Conservation (phyloP, 2,113 vertebrate species). For the Zootoca vivipara region DNA sequence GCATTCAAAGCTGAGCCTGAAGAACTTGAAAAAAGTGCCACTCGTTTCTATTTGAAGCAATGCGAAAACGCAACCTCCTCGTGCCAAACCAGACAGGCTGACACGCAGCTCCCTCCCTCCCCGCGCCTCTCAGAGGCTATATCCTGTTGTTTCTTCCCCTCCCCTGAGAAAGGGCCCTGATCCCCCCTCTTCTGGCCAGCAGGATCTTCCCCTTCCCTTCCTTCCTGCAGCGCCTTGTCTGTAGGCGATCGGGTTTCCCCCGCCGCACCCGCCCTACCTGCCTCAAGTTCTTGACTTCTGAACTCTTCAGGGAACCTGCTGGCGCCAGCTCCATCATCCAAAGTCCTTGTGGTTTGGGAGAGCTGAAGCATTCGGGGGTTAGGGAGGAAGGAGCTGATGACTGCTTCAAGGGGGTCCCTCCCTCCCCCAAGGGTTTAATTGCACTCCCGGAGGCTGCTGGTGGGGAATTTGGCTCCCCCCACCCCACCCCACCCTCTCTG, state of each 20-base stretch:
- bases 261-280: constrained; percentile 49
- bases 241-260: constrained; percentile 66
- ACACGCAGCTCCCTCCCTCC: rapidly evolving
- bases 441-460: constrained; percentile 13
- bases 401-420: constrained; percentile 20
- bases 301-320: constrained; percentile 77
- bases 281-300: constrained; percentile 76
- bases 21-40: background rate
- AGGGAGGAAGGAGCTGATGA: constrained; percentile 56
- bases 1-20: background rate
- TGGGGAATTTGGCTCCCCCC: constrained; percentile 7
- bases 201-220: background rate
- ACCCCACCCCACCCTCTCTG: background rate
- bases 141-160: rapidly evolving
- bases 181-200: background rate
- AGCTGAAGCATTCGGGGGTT: constrained; percentile 11
- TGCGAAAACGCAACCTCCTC: too few species aligned
- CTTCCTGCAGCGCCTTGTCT: constrained; percentile 9
- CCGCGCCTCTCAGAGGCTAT: background rate
- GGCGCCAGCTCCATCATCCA: constrained; percentile 82
- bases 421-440: background rate
- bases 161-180: background rate
- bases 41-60: too few species aligned
- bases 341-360: constrained; percentile 73
- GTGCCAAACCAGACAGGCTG: rapidly evolving